A percentile compares a stretch with the other conserved stretches of the same genome.
phyloP scores from a whole-genome alignment of 2,888 invertebrate species.

The Unio pictorum region DNA sequence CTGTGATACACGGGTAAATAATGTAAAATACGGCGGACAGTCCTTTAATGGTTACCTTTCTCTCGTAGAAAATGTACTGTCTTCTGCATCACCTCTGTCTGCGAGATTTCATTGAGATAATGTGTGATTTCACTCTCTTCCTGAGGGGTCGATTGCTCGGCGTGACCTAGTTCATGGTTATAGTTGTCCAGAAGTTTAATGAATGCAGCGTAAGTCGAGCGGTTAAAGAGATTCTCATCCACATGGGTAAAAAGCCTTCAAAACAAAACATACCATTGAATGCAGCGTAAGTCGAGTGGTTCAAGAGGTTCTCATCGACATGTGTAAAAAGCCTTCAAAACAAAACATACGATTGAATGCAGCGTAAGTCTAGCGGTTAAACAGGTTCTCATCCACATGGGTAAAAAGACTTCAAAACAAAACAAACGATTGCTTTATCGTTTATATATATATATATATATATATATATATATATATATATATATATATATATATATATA shows the following conservation, averaged over 20 bases:
- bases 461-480: too few species aligned
- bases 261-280: conserved; percentile 69
- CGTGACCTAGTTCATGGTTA: conserved; percentile 78
- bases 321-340: conserved; percentile 46
- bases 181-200: conserved; percentile 88
- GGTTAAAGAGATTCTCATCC: conserved; percentile 37
- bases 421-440: conserved; percentile 1
- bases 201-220: conserved; percentile 81
- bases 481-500: too few species aligned
- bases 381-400: conserved; percentile 39
- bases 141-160: conserved; percentile 82
- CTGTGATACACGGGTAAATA: too few species aligned
- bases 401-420: conserved; percentile 45
- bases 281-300: conserved; percentile 79
- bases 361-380: conserved; percentile 77
- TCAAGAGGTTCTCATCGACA: conserved; percentile 41
- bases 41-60: conserved; percentile 72
- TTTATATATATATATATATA: too few species aligned
- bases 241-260: conserved; percentile 52
- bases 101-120: conserved; percentile 84
- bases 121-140: conserved; percentile 85
- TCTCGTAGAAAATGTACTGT: conserved; percentile 79
- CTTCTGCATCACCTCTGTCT: conserved; percentile 83
- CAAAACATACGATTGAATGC: conserved; percentile 74
- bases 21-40: too few species aligned